Evolutionary conservation across 2,888 invertebrate genomes (phyloP).

Genomic region (Diloba caeruleocephala): DNA sequence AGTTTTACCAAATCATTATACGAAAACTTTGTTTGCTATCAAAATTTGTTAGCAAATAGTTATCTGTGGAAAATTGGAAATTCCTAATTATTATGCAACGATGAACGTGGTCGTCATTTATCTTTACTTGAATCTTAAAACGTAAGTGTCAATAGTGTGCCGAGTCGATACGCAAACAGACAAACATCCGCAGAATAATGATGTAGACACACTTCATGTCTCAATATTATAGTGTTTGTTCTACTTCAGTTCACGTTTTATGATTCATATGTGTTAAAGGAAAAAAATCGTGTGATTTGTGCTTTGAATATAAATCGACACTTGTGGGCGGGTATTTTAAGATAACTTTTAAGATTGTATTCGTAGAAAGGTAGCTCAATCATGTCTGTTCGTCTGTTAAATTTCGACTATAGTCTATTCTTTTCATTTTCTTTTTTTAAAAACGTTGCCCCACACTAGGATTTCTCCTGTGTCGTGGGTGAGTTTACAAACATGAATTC

Average conservation of each 20-base stretch:
- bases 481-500: too few relatives aligned
- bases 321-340: too few relatives aligned
- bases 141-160: conserved; percentile 31
- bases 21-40: conserved; percentile 17
- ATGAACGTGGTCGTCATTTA: conserved; percentile 5
- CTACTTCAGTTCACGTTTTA: conserved; percentile 19
- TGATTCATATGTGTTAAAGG: not conserved
- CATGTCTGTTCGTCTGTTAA: too few relatives aligned
- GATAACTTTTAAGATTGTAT: too few relatives aligned
- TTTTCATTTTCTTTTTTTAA: too few relatives aligned
- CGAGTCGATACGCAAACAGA: conserved; percentile 34
- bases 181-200: conserved; percentile 50
- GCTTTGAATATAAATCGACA: not conserved
- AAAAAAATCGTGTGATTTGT: not conserved
- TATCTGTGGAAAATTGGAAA: conserved; percentile 12
- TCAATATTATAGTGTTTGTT: conserved; percentile 36
- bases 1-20: conserved; percentile 7
- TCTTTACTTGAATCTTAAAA: conserved; percentile 16
- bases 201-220: conserved; percentile 43
- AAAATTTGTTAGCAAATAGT: conserved; percentile 15
- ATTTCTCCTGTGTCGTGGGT: too few relatives aligned
- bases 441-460: too few relatives aligned
- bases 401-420: too few relatives aligned
- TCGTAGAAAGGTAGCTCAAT: too few relatives aligned
- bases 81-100: conserved; percentile 3